A percentile compares a stretch with the other conserved stretches of the same genome.
phyloP scores from a whole-genome alignment of 2,888 invertebrate genomes.

The Callosobruchus maculatus region DNA sequence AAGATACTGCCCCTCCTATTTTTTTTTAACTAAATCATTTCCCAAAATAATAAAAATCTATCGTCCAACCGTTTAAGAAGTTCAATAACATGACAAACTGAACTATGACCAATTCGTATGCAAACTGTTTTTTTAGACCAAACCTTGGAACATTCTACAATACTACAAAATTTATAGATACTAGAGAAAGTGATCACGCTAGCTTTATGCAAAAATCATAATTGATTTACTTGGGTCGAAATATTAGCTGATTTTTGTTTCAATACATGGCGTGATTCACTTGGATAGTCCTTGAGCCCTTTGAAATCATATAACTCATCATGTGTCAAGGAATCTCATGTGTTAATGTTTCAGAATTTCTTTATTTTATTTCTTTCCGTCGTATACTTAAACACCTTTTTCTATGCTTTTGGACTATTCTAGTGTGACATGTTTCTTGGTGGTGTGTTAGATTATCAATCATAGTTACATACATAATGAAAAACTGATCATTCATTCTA shows the following conservation, averaged over 20 bases:
- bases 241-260: neutral
- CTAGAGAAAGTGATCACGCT: neutral
- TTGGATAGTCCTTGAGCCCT: neutral
- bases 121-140: too few relatives aligned
- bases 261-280: neutral
- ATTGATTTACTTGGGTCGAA: neutral
- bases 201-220: neutral
- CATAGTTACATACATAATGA: neutral
- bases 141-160: neutral
- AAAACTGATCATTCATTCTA: too few relatives aligned
- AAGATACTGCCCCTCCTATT: too few relatives aligned
- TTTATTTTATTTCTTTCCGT: too few relatives aligned
- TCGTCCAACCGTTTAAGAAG: too few relatives aligned
- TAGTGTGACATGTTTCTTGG: neutral
- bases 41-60: too few relatives aligned
- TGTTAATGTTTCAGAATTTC: too few relatives aligned
- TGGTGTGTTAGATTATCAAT: neutral
- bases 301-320: too few relatives aligned
- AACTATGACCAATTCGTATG: too few relatives aligned
- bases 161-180: neutral
- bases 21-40: too few relatives aligned
- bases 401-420: neutral
- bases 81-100: too few relatives aligned
- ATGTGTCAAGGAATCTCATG: too few relatives aligned
- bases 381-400: neutral